Percentiles rank a stretch among this genome's conserved stretches.
phyloP scores from a whole-genome alignment of 92 coral and sea anemone species.

The Diadumene lineata region DNA sequence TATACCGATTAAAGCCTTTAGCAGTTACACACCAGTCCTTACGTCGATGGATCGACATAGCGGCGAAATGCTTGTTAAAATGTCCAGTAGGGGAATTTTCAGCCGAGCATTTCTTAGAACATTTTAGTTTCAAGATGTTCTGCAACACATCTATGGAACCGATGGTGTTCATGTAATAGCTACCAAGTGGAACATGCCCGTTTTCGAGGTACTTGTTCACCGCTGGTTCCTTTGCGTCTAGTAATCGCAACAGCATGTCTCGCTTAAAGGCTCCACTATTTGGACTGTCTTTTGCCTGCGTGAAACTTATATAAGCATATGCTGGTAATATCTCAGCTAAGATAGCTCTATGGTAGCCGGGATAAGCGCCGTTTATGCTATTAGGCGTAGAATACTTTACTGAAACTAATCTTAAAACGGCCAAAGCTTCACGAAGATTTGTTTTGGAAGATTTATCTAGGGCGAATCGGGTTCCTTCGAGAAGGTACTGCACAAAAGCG shows the following conservation, averaged over 20 bases:
- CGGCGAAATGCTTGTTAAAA: conserved; percentile 69
- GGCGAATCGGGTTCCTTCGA: conserved; percentile 55
- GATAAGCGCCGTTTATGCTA: conserved; percentile 57
- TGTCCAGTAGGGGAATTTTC: conserved; percentile 60
- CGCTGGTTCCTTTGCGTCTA: conserved; percentile 14
- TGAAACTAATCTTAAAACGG: conserved; percentile 46
- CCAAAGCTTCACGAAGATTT: conserved; percentile 58
- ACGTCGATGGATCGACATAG: conserved; percentile 64
- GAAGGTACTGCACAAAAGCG: conserved; percentile 51
- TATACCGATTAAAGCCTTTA: conserved; percentile 58
- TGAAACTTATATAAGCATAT: conserved; percentile 52
- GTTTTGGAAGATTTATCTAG: conserved; percentile 14
- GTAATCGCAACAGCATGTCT: conserved; percentile 39
- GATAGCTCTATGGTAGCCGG: conserved; percentile 29
- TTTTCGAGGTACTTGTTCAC: conserved; percentile 19
- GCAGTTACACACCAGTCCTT: conserved; percentile 68
- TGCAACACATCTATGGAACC: conserved; percentile 38
- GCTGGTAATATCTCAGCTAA: conserved; percentile 42
- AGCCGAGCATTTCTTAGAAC: neutral
- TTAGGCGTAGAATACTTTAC: conserved; percentile 72
- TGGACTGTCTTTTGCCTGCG: conserved; percentile 20
- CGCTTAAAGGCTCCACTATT: conserved; percentile 9
- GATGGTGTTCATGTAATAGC: conserved; percentile 24
- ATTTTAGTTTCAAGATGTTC: neutral
- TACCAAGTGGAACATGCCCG: neutral